phyloP scores from a whole-genome alignment of 2,888 invertebrate species.

The Entomobrya proxima region DNA sequence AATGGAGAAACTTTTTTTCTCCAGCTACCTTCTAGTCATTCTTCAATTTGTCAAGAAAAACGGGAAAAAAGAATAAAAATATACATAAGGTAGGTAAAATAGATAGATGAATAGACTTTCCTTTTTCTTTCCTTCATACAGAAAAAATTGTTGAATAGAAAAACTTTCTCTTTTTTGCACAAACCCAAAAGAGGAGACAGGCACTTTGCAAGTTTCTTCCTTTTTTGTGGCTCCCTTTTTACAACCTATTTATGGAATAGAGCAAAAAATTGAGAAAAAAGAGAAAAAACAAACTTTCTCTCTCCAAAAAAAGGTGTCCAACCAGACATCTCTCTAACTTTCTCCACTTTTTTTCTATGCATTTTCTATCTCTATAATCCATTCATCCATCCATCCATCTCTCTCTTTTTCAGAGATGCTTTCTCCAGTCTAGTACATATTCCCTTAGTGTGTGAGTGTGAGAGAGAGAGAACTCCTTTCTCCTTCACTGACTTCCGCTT shows the following conservation, averaged over 20 bases:
- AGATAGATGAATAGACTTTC: neutral
- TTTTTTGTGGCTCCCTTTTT: conserved; percentile 60
- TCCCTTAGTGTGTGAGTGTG: conserved; percentile 8
- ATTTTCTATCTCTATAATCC: conserved; percentile 47
- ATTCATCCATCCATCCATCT: conserved; percentile 59
- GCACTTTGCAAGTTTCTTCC: conserved; percentile 53
- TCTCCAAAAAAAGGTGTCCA: conserved; percentile 40
- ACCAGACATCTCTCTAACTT: neutral
- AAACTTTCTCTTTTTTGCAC: neutral
- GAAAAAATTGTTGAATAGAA: too few relatives aligned
- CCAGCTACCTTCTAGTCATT: conserved; percentile 18
- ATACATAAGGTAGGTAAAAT: too few relatives aligned
- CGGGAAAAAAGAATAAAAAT: too few relatives aligned
- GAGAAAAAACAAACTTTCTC: neutral
- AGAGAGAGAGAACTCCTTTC: too few relatives aligned
- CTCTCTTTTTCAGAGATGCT: too few relatives aligned
- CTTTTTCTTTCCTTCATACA: neutral
- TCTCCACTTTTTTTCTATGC: neutral
- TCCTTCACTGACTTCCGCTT: conserved; percentile 37
- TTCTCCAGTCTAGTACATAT: too few relatives aligned
- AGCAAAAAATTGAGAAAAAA: neutral
- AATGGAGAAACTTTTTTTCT: conserved; percentile 54
- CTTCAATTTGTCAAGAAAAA: conserved; percentile 51
- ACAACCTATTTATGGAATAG: conserved; percentile 51
- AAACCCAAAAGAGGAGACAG: conserved; percentile 53